Evolutionary conservation across 2,113 vertebrate species (phyloP), one percentile per base, ranked within the genome.

Genomic region (Erythrocebus patas): DNA sequence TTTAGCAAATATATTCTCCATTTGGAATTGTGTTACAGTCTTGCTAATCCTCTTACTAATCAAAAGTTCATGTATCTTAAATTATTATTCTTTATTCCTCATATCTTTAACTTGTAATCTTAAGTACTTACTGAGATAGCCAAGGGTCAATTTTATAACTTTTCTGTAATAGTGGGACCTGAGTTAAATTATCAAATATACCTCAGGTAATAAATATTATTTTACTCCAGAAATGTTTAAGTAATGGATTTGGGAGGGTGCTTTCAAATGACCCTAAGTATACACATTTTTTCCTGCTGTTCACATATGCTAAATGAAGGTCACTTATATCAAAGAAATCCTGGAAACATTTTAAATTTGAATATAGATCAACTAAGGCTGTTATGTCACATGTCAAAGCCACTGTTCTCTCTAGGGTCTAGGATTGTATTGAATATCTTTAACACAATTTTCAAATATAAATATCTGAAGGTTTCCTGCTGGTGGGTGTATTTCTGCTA

Each of bases 151-250:
- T 73, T 88, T 96, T 80, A 55, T 4, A 96, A 76, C 80, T 64
- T 73, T 96, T 72, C 84, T 95, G 4, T 66, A 96, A 96, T 89
- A 94, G 43, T 70, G 38, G 43, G 66, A 87, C 48, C 85, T 8
- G 38, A 66, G 89, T 91, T 96, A 94, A 97, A 75, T 30, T 95
- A 84, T 95, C 93, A 96, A 94, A 97, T 96, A 98, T 92, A 98
- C 97, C 90, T 98, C 95, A 97, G 88, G 27, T 87, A 95, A 80
- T 97, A 89, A 81, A 35, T 93, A 57, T 9, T 79, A 8, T 97
- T 97, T 97, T 96, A 88, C 32, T 97, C 18, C 23, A 79, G 91
- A 85, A 97, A 89, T 94, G 6, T 89, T 52, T 55, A 13, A 73
- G 87, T 96, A 70, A 27, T 96, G 81, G 80, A 94, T 96, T 14